Evolutionary conservation across 30 jellyfish, hydroid and myxozoan species (phyloP), one percentile per base, ranked within the genome.

Genomic region (Turritopsis dohrnii): DNA sequence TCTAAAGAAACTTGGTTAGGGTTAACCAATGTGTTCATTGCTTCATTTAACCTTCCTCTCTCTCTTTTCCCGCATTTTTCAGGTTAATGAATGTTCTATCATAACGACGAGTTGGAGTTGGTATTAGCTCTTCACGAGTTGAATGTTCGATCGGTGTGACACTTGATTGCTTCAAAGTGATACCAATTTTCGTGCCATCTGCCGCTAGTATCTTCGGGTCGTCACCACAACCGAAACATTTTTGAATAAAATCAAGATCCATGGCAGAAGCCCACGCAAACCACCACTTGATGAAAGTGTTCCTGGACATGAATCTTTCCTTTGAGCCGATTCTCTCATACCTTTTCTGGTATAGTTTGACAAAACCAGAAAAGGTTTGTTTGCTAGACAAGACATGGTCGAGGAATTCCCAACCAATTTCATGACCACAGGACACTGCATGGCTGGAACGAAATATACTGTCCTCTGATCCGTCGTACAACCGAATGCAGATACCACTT

Each of bases 221-320:
- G 13, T 71, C 79, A 22, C 30, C 30, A 71, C 79, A 71, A 28
- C 23, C 26, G 23, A 22, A 31, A 71, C 79, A 71, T 71, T 71
- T 71, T 71, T 71, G 79, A 22, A 28, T 71, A 71, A 71, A 71
- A 71, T 71, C 79, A 71, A 71, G 23, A 31, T 71, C 30, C 79
- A 71, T 71, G 79, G 23, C 30, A 31, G 79, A 71, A 31, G 79
- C 79, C 79, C 79, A 71, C 23, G 79, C 79, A 71, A 71, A 71
- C 23, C 23, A 71, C 79, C 79, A 71, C 23, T 71, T 31, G 26
- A 71, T 71, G 26, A 71, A 71, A 22, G 79, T 71, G 23, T 71
- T 28, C 79, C 30, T 71, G 23, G 79, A 71, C 79, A 71, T 71
- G 16, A 71, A 71, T 17, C 30, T 28, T 31, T 22, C 30, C 23